These are phyloP conservation scores for Trinorchestia longiramus DNA, from an alignment of 1,140 invertebrate genomes.

Conservation along the genomic window DNA sequence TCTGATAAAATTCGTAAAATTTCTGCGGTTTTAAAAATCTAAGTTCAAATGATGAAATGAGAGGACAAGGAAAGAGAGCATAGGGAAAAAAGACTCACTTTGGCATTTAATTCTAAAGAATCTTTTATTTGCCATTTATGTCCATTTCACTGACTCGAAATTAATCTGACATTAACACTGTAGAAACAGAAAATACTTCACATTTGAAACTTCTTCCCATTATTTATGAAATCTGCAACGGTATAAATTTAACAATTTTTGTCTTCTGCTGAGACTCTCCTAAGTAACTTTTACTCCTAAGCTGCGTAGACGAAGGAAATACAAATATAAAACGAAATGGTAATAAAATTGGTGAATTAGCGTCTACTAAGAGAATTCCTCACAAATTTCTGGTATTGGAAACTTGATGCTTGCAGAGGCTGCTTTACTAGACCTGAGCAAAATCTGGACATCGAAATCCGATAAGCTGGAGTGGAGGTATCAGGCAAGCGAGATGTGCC, in stretches of 20 bases:
- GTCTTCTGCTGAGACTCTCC: too few species aligned
- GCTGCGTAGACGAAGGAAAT: too few species aligned
- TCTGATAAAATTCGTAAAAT: background rate
- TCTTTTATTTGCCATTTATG: background rate
- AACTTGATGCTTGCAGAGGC: background rate
- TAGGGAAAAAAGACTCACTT: background rate
- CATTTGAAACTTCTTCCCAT: too few species aligned
- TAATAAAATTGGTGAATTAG: background rate
- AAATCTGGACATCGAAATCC: background rate
- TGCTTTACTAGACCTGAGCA: background rate
- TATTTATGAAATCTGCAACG: too few species aligned
- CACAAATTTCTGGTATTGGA: background rate
- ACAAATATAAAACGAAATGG: too few species aligned
- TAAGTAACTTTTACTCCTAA: too few species aligned
- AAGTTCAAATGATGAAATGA: background rate
- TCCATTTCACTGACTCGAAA: too few species aligned
- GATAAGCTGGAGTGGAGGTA: background rate
- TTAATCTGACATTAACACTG: too few species aligned
- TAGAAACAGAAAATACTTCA: too few species aligned
- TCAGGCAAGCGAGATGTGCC: background rate
- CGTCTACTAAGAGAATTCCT: background rate
- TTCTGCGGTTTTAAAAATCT: background rate
- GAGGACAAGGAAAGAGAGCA: background rate
- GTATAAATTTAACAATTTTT: too few species aligned
- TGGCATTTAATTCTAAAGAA: background rate